phyloP scores from a whole-genome alignment of 92 coral and sea anemone genomes.

The Zoanthus solanderi region DNA sequence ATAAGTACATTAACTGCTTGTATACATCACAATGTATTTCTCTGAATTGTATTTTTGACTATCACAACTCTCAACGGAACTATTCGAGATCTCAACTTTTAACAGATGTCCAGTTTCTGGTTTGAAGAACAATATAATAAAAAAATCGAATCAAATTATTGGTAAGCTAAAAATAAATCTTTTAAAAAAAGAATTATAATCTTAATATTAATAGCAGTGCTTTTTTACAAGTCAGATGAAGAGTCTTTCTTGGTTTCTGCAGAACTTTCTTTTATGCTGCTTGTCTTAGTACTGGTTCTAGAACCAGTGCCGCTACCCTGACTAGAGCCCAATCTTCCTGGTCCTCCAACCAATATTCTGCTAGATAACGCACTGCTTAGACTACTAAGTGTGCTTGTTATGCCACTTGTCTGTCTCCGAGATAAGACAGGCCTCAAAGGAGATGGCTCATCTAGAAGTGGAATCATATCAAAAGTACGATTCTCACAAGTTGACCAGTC shows the following conservation, averaged over 20 bases:
- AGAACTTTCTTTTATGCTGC: slow-evolving; percentile 29
- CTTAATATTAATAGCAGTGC: neutral
- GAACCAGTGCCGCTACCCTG: slow-evolving; percentile 26
- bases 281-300: slow-evolving; percentile 10
- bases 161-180: too few species aligned
- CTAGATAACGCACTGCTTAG: slow-evolving; percentile 87
- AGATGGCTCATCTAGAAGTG: slow-evolving; percentile 69
- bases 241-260: slow-evolving; percentile 49
- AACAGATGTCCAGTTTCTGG: too few species aligned
- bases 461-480: slow-evolving; percentile 66
- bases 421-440: slow-evolving; percentile 85
- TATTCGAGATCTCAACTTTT: too few species aligned
- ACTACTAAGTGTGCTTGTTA: slow-evolving; percentile 87
- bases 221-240: slow-evolving; percentile 30
- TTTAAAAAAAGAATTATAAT: too few species aligned
- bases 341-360: slow-evolving; percentile 78
- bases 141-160: too few species aligned
- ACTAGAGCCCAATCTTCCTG: slow-evolving; percentile 26
- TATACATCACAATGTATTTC: too few species aligned
- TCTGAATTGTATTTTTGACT: too few species aligned
- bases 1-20: too few species aligned
- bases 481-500: slow-evolving; percentile 93
- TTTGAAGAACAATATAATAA: too few species aligned
- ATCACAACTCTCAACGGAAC: too few species aligned
- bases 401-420: slow-evolving; percentile 91